A percentile compares a stretch with the other conserved stretches of the same genome.
Evolutionary conservation across 2,888 invertebrate genomes (phyloP).

Genomic region (Argynnis bischoffii): DNA sequence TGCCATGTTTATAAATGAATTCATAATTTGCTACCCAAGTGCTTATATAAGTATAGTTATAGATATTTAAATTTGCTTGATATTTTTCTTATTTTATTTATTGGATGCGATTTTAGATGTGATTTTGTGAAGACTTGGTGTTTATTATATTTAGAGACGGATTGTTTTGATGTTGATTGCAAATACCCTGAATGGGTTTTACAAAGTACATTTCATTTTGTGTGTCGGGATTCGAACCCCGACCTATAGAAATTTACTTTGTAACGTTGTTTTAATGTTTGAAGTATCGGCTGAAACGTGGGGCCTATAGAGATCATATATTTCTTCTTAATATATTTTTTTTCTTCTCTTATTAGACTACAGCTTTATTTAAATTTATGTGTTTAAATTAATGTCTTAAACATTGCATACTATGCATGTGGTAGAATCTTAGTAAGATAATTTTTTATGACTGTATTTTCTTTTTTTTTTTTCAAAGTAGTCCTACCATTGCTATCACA

Average conservation of each 20-base stretch:
- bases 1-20: slow-evolving; percentile 71
- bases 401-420: slow-evolving; percentile 28
- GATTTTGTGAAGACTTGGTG: slow-evolving; percentile 58
- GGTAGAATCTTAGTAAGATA: slow-evolving; percentile 25
- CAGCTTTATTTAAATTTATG: slow-evolving; percentile 11
- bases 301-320: not conserved
- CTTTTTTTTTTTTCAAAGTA: slow-evolving; percentile 20
- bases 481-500: slow-evolving; percentile 27
- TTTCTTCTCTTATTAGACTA: slow-evolving; percentile 15
- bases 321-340: slow-evolving; percentile 5
- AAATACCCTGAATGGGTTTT: not conserved
- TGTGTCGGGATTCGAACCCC: not conserved
- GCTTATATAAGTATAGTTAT: slow-evolving; percentile 69
- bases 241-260: slow-evolving; percentile 11
- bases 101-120: slow-evolving; percentile 44
- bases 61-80: slow-evolving; percentile 81
- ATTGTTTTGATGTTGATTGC: slow-evolving; percentile 15
- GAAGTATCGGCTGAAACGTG: slow-evolving; percentile 30
- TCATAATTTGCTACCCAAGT: slow-evolving; percentile 71
- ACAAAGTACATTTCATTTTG: slow-evolving; percentile 15
- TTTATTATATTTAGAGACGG: slow-evolving; percentile 36
- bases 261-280: slow-evolving; percentile 26
- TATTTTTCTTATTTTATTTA: slow-evolving; percentile 52
- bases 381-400: slow-evolving; percentile 1
- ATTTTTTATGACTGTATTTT: slow-evolving; percentile 2